Base-by-base conservation (phyloP, 2,113 vertebrate genomes). In the Cyanoramphus novaezelandiae region DNA sequence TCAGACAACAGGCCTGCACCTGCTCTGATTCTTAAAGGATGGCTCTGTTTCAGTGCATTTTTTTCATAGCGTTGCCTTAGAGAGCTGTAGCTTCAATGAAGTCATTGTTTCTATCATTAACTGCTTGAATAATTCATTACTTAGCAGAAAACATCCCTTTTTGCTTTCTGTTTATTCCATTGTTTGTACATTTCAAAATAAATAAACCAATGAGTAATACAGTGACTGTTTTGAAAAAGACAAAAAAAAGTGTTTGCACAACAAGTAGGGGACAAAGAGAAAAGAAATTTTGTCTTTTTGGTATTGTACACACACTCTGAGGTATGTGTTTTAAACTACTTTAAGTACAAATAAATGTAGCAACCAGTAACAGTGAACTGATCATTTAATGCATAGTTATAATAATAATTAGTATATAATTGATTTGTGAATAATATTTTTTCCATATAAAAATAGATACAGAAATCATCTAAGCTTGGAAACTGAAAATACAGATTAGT, bases 91-190 rank as follows among this genome's bases (percentile, higher is more conserved):
- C 39, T 69, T 96, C 93, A 97, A 96, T 93, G 77, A 86, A 95
- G 64, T 79, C 10, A 82, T 94, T 96, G 95, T 97, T 96, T 93
- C 69, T 64, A 31, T 82, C 88, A 84, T 94, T 88, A 92, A 69
- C 90, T 62, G 60, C 72, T 90, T 96, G 95, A 96, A 97, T 97
- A 92, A 97, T 97, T 97, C 82, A 97, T 96, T 90, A 93, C 70
- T 97, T 95, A 72, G 55, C 57, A 88, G 64, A 96, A 96, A 94
- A 92, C 41, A 62, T 75, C 65, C 80, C 33, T 86, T 86, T 96
- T 94, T 85, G 39, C 64, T 95, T 72, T 96, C 68, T 78, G 52
- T 86, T 95, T 94, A 43, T 93, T 82, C 33, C 47, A 78, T 81
- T 84, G 47, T 71, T 92, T 60, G 28, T 65, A 75, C 28, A 31